Base-by-base conservation (phyloP, 1,140 invertebrate genomes). In the Zaprionus tsacasi region DNA sequence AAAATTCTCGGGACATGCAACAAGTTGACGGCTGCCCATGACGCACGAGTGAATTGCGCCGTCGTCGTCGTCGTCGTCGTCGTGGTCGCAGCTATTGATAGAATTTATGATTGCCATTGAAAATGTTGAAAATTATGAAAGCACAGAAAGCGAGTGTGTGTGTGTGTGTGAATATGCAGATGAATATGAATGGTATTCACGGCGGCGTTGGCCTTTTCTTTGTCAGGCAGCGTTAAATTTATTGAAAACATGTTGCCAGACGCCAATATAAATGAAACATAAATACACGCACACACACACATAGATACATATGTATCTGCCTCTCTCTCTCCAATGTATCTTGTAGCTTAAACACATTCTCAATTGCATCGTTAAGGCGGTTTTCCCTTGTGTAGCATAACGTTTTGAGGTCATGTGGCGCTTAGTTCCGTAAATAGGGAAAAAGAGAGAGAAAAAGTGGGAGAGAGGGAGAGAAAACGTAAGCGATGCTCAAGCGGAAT, bases 221-320 rank as follows among this genome's bases (percentile, higher is more conserved):
- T 45, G 64, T 56, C 65, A 35, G 65, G 45, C 66, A 45, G 57
- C 25, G 56, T 2, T 36, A 48, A 87, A 88, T 88, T 88, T 87
- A 88, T 87, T 88, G 80, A 75, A 83, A 83, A 79, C 69, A 82
- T 71, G 80, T 60, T 71, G 73, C 73, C 69, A 72, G 73, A 50
- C 73, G 73, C 73, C 73, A 76, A 76, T 87, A 88, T 87, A 88
- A 88, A 88, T 88, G 83, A 82, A 86, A 82, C 82, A 88, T 86
- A 86, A 82, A 88, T 86, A 61, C 13, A 33, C 40, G 30, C 25
- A 59, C 38, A 60, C 25, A 15, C 12, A 17, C n/a, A 8, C 6
- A 15, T 12, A 25, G 27, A 25, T 38, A 50, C 13, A 64, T 56
- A 57, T 15, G 30, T 57, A 36, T 30, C 8, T 36, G 8, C n/a